Base-by-base conservation (phyloP, 2,797 vertebrate species). In the Sebastes oblongus region DNA sequence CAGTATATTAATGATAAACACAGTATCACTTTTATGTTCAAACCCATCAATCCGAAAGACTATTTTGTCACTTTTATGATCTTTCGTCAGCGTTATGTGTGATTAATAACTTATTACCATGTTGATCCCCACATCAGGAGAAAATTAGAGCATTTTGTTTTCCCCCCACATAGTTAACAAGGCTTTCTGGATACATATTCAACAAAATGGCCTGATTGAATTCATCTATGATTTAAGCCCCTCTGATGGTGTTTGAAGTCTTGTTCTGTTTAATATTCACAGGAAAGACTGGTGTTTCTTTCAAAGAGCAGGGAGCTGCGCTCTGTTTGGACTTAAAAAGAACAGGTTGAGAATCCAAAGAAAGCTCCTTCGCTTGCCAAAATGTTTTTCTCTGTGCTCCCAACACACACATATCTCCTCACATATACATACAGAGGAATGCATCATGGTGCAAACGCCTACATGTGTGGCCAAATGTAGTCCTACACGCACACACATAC, bases 141-240 rank as follows among this genome's bases (percentile, higher is more conserved):
- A 89, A 92, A 90, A 91, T 86, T 70, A 68, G 86, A 88, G 84
- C 83, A 89, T 94, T 94, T 91, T 91, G 84, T 77, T 85, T 60
- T 72, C 77, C 78, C 85, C 77, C 77, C 75, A 74, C 80, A 77
- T 32, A 85, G 85, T 86, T 86, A 93, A 91, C 83, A 77, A 86
- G 85, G 58, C 77, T 91, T 88, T 90, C 86, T 87, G 85, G 82
- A 92, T 91, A 85, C 84, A 89, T 80, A 89, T 90, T 80, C 85
- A 88, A 89, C 88, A 87, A 94, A 93, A 91, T 77, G 78, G 87
- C 84, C 84, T 90, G 91, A 94, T 91, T 94, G 83, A 93, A 91
- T 92, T 93, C 82, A 93, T 95, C 86, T 92, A 89, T 93, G 91
- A 93, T 93, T 95, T 88, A 94, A 89, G 80, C 81, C 80, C 70